Evolutionary conservation across 2,888 invertebrate genomes (phyloP).

Genomic region (Protophormia terraenovae): DNA sequence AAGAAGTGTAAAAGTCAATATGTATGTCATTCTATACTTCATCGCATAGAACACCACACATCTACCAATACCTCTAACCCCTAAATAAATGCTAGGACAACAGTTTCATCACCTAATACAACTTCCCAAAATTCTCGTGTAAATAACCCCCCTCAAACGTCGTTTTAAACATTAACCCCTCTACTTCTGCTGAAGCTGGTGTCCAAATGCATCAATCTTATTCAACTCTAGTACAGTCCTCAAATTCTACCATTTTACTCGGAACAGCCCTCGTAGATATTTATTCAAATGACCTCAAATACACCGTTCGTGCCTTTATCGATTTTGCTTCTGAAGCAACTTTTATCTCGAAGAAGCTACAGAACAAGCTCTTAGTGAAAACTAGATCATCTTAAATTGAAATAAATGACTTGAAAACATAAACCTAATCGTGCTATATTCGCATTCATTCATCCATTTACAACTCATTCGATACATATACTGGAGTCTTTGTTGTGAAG

Average conservation of each 20-base stretch:
- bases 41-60: not conserved
- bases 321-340: constrained; percentile 21
- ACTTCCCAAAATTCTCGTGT: not conserved
- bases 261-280: constrained; percentile 18
- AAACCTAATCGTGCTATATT: too few relatives aligned
- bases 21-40: not conserved
- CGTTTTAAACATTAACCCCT: not conserved
- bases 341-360: constrained; percentile 14
- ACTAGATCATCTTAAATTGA: too few relatives aligned
- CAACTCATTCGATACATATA: too few relatives aligned
- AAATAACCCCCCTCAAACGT: not conserved
- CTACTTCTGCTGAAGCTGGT: not conserved
- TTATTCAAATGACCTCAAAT: not conserved
- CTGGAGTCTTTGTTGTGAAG: too few relatives aligned
- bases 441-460: too few relatives aligned
- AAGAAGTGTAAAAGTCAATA: constrained; percentile 3
- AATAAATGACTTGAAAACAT: too few relatives aligned
- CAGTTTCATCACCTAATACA: not conserved
- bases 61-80: not conserved
- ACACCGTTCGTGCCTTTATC: not conserved
- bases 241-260: not conserved
- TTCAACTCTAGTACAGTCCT: constrained; percentile 9
- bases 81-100: not conserved
- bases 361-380: too few relatives aligned
- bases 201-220: not conserved